Percentiles rank a stretch among this genome's conserved stretches.
phyloP scores from a whole-genome alignment of 2,113 vertebrate genomes.

The Phylloscopus trochilus region DNA sequence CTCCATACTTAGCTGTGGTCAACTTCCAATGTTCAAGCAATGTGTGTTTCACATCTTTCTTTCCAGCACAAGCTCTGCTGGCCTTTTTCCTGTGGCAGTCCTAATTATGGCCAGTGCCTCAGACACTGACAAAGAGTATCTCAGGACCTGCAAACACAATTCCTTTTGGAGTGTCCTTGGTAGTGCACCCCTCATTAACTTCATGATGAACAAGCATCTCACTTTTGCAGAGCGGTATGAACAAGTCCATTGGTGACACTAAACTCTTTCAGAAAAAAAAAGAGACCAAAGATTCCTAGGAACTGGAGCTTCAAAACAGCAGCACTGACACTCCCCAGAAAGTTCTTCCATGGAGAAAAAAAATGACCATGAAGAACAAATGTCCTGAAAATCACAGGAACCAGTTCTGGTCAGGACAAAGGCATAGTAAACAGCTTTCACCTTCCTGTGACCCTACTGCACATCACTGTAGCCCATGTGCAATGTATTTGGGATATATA shows the following conservation, averaged over 20 bases:
- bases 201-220: neutral
- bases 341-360: neutral
- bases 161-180: neutral
- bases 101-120: neutral
- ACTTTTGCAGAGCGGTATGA: neutral
- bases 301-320: neutral
- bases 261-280: neutral
- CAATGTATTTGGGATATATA: neutral
- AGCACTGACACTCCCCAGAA: neutral
- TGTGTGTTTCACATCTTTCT: neutral
- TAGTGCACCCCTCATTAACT: neutral
- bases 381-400: conserved; percentile 11
- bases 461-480: conserved; percentile 5
- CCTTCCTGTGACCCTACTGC: conserved; percentile 19
- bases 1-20: neutral
- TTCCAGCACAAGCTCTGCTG: neutral
- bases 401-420: neutral
- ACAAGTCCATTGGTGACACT: neutral
- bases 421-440: conserved; percentile 16
- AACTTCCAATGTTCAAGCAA: neutral
- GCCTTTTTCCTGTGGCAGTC: neutral
- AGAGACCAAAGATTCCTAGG: neutral
- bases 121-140: neutral
- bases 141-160: neutral
- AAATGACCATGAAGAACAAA: too few relatives aligned